Conservation (phyloP, 1,140 invertebrate genomes). For the Sarcophaga peregrina region DNA sequence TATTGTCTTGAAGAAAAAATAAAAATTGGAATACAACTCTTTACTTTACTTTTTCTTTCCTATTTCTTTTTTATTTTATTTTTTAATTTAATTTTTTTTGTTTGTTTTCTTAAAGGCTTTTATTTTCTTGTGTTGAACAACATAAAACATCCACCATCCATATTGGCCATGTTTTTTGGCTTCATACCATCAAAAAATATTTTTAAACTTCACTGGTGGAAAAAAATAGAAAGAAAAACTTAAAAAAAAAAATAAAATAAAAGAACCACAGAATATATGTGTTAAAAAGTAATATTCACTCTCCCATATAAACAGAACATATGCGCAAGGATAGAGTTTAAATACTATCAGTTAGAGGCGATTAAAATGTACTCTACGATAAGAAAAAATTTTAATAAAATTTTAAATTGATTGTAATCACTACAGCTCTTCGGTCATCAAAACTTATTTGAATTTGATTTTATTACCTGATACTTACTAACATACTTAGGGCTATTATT, state of each 20-base stretch:
- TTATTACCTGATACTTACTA: too few relatives aligned
- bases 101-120: background rate
- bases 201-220: slow-evolving; percentile 41
- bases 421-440: too few relatives aligned
- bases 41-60: too few relatives aligned
- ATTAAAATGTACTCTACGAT: too few relatives aligned
- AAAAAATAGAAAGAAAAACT: background rate
- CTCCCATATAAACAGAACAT: slow-evolving; percentile 21
- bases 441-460: too few relatives aligned
- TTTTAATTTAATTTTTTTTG: slow-evolving; percentile 17
- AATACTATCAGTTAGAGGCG: too few relatives aligned
- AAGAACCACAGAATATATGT: background rate
- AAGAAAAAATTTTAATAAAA: too few relatives aligned
- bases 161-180: slow-evolving; percentile 24
- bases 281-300: slow-evolving; percentile 5
- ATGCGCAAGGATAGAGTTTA: background rate
- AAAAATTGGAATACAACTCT: slow-evolving; percentile 4
- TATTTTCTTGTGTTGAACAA: background rate
- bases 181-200: slow-evolving; percentile 34
- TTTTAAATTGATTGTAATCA: too few relatives aligned
- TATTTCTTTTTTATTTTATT: background rate
- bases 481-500: too few relatives aligned
- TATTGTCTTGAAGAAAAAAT: too few relatives aligned
- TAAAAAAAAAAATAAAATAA: background rate
- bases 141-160: slow-evolving; percentile 1